Evolutionary conservation across 2,113 vertebrate genomes (phyloP).

Genomic region (Grantiella picta): DNA sequence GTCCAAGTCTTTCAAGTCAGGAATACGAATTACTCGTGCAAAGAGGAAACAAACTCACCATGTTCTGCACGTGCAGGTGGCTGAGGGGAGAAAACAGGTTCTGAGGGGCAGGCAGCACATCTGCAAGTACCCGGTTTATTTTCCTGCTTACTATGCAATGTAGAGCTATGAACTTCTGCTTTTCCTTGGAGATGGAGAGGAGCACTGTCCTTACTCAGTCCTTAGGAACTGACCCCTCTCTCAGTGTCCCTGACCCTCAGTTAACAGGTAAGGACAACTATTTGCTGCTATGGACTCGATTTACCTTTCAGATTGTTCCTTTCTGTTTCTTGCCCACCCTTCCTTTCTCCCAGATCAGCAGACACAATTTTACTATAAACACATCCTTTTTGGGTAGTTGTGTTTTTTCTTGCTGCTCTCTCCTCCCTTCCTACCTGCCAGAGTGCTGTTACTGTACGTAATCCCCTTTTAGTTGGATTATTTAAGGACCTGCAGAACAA

Average conservation of each 20-base stretch:
- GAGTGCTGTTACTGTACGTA: not conserved
- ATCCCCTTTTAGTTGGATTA: not conserved
- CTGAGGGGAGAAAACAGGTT: not conserved
- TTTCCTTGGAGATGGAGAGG: not conserved
- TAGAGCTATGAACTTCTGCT: slow-evolving; percentile 34
- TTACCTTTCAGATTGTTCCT: not conserved
- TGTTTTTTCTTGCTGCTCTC: not conserved
- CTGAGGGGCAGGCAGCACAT: not conserved
- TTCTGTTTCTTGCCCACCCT: not conserved
- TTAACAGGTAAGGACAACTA: slow-evolving; percentile 34
- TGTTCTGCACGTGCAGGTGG: not conserved
- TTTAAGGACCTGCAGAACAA: not conserved
- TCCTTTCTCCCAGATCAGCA: not conserved
- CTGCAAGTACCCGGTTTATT: slow-evolving; percentile 8
- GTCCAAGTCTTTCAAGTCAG: not conserved
- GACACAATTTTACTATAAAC: not conserved
- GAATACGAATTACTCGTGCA: not conserved
- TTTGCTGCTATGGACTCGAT: slow-evolving; percentile 51
- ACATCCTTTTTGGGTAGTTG: not conserved
- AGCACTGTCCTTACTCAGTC: not conserved
- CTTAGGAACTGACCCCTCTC: not conserved
- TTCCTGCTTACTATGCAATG: slow-evolving; percentile 60
- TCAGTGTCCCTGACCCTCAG: not conserved
- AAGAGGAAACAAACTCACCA: not conserved
- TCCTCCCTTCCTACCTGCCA: not conserved